These are phyloP conservation scores for Sebastes schlegelii DNA, from an alignment of 2,113 vertebrate genomes.

Conservation along the genomic window DNA sequence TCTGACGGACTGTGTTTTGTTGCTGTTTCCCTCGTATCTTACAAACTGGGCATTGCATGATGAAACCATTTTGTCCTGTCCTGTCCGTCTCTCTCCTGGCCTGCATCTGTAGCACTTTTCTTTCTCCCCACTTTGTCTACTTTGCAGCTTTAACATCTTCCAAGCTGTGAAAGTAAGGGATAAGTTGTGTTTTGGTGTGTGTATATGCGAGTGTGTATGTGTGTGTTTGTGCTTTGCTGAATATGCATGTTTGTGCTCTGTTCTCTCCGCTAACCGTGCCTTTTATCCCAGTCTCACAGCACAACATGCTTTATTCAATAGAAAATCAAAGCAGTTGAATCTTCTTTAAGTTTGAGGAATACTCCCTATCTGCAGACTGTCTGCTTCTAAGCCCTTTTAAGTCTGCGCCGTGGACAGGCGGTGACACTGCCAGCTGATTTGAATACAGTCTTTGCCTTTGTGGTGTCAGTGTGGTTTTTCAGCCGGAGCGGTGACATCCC, in stretches of 20 bases:
- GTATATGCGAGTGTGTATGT: background rate
- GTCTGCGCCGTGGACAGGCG: constrained; percentile 19
- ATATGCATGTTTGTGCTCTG: constrained; percentile 1
- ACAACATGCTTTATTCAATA: constrained; percentile 48
- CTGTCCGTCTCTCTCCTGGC: background rate
- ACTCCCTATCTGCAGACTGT: constrained; percentile 33
- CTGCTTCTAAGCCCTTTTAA: constrained; percentile 45
- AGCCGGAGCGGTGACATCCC: constrained; percentile 44
- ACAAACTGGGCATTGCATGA: background rate
- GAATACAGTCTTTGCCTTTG: constrained; percentile 59
- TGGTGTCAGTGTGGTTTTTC: constrained; percentile 55
- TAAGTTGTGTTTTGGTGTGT: constrained; percentile 19
- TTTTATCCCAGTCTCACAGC: constrained; percentile 41
- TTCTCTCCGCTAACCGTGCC: background rate
- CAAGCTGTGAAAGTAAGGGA: constrained; percentile 26
- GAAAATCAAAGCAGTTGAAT: constrained; percentile 37
- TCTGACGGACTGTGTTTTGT: constrained; percentile 4
- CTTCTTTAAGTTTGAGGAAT: constrained; percentile 38
- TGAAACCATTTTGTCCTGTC: constrained; percentile 2
- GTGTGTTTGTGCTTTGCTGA: constrained; percentile 16
- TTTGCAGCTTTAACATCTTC: constrained; percentile 7
- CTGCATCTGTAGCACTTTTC: constrained; percentile 7
- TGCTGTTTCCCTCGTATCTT: background rate
- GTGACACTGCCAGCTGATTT: constrained; percentile 49
- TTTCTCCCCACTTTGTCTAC: background rate